These are phyloP conservation scores for Trachops cirrhosus DNA, from an alignment of 2,797 vertebrate species.

Conservation along the genomic window DNA sequence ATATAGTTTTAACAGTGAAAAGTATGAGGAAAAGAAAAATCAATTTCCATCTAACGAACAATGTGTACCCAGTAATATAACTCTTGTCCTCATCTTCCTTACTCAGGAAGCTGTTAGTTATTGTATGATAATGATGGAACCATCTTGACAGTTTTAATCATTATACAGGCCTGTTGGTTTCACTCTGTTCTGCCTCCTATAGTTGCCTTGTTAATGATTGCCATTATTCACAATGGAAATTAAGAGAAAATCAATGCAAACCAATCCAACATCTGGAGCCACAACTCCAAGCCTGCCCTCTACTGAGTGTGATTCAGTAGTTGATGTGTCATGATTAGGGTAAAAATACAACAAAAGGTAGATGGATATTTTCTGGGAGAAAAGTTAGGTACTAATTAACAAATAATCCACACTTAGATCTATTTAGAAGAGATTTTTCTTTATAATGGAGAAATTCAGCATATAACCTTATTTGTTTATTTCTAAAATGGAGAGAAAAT, in stretches of 20 bases:
- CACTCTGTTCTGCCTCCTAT: neutral
- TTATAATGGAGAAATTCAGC: neutral
- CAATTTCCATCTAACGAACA: neutral
- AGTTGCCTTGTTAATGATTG: neutral
- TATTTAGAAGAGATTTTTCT: neutral
- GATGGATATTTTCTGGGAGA: neutral
- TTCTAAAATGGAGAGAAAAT: conserved; percentile 19
- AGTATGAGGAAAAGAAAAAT: neutral
- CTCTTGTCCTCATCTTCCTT: neutral
- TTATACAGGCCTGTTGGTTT: neutral
- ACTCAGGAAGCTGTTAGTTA: neutral
- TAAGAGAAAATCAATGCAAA: neutral
- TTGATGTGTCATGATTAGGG: neutral
- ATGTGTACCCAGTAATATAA: neutral
- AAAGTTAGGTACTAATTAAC: neutral
- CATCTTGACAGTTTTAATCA: neutral
- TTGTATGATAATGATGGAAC: neutral
- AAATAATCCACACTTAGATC: neutral
- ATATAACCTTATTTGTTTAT: neutral
- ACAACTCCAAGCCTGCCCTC: neutral
- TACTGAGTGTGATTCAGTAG: neutral
- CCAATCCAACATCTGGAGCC: neutral
- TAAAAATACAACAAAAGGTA: neutral
- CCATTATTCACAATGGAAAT: neutral
- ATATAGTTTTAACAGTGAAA: neutral